Evolutionary conservation across 2,888 invertebrate species (phyloP).

Genomic region (Macrosoma leucophasiata): DNA sequence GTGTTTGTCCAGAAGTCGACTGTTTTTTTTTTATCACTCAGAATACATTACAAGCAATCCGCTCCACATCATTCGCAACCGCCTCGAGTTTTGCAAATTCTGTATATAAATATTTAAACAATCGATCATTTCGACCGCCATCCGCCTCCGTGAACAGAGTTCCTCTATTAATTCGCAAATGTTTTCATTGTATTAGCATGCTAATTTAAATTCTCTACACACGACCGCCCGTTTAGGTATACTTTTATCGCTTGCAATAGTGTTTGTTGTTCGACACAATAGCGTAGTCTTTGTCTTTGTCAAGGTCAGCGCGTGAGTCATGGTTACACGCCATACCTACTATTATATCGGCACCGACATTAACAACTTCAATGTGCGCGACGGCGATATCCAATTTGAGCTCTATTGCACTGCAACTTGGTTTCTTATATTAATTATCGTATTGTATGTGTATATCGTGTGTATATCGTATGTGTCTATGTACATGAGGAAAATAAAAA

Average conservation of each 20-base stretch:
- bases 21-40: too few relatives aligned
- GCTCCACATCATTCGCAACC: conserved; percentile 1
- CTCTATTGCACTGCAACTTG: too few relatives aligned
- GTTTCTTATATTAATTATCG: too few relatives aligned
- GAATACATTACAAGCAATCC: conserved; percentile 8
- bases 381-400: too few relatives aligned
- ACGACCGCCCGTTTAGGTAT: conserved; percentile 45
- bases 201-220: conserved; percentile 46
- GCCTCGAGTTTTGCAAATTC: conserved; percentile 1
- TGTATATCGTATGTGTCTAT: too few relatives aligned
- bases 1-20: too few relatives aligned
- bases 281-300: conserved; percentile 60
- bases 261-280: conserved; percentile 48
- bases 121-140: conserved; percentile 17
- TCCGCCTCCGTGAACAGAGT: conserved; percentile 24
- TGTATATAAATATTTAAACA: conserved; percentile 23
- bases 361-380: too few relatives aligned
- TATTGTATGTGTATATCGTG: too few relatives aligned
- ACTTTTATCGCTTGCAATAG: conserved; percentile 54
- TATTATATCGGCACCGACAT: conserved; percentile 12
- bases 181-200: conserved; percentile 32
- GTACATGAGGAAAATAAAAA: too few relatives aligned
- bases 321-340: conserved; percentile 15
- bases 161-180: conserved; percentile 37
- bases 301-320: conserved; percentile 55